Percentiles rank a stretch among this genome's conserved stretches.
Conservation (phyloP, 2,888 invertebrate genomes). For the Leuctra nigra region DNA sequence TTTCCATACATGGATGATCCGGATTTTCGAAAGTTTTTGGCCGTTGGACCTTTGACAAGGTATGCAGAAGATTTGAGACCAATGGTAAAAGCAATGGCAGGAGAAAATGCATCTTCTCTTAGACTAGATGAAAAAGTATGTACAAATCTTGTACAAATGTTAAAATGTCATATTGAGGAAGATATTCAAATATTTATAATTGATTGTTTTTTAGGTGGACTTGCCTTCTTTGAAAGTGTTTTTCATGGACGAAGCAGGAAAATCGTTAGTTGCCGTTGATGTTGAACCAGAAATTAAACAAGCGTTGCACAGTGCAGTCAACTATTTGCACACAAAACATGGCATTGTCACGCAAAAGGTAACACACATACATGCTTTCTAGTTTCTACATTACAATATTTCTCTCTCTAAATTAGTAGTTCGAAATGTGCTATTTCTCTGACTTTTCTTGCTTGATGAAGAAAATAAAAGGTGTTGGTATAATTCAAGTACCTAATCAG, state of each 20-base stretch:
- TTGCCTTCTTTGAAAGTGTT: slow-evolving; percentile 46
- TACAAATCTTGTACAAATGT: not conserved
- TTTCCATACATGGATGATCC: slow-evolving; percentile 49
- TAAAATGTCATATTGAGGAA: slow-evolving; percentile 27
- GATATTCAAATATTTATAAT: not conserved
- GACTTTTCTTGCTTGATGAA: no score
- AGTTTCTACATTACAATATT: no score
- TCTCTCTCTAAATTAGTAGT: no score
- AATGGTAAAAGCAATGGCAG: slow-evolving; percentile 61
- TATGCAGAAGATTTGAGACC: slow-evolving; percentile 79
- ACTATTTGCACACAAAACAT: slow-evolving; percentile 45
- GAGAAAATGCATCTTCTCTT: slow-evolving; percentile 43
- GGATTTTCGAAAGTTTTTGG: slow-evolving; percentile 46
- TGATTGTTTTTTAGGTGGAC: slow-evolving; percentile 36
- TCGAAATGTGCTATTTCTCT: no score
- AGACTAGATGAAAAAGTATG: slow-evolving; percentile 48
- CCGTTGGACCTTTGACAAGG: slow-evolving; percentile 73
- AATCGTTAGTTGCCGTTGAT: slow-evolving; percentile 45
- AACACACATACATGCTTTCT: no score
- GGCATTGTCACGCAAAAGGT: slow-evolving; percentile 42
- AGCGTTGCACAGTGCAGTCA: slow-evolving; percentile 44
- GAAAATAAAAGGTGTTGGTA: no score
- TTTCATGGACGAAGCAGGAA: slow-evolving; percentile 56
- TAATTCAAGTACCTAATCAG: no score
- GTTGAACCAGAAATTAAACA: slow-evolving; percentile 49